Percentiles rank a stretch among this genome's conserved stretches.
Evolutionary conservation across 2,888 invertebrate genomes (phyloP).

Genomic region (Sminthurides aquaticus): DNA sequence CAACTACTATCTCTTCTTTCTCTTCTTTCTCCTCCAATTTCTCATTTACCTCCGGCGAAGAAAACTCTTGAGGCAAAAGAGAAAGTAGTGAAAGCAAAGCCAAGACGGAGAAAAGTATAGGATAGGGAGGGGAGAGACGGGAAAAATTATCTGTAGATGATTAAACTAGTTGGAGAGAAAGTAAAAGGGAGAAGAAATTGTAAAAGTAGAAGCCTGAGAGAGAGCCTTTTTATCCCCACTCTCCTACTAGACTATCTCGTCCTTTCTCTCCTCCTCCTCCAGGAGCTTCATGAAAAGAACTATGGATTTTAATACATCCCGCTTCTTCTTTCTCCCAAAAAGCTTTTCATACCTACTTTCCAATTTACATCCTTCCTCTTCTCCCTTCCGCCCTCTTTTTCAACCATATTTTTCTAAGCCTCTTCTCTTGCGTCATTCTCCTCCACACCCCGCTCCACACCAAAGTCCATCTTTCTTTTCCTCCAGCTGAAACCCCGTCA

Average conservation of each 20-base stretch:
- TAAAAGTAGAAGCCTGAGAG: slow-evolving; percentile 1
- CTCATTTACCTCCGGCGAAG: no score
- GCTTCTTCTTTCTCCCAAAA: no score
- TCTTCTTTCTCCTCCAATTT: no score
- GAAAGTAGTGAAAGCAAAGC: slow-evolving; percentile 27
- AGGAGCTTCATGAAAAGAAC: no score
- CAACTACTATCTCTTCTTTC: no score
- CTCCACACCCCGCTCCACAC: no score
- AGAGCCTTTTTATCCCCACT: slow-evolving; percentile 22
- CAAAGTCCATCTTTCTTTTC: no score
- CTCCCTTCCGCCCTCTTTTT: neutral
- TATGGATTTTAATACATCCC: no score
- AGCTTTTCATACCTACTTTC: no score
- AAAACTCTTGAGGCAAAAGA: neutral
- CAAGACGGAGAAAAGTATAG: slow-evolving; percentile 27
- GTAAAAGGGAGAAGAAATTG: neutral
- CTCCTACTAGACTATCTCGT: slow-evolving; percentile 10
- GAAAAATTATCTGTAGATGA: neutral
- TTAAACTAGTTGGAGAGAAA: neutral
- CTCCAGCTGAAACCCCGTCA: no score
- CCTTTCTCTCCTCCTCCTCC: neutral
- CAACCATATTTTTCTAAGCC: neutral
- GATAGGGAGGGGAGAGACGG: slow-evolving; percentile 4
- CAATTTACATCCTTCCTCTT: neutral
- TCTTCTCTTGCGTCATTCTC: no score